Conservation (phyloP, 2,797 vertebrate species). For the Pangasius krempfi region DNA sequence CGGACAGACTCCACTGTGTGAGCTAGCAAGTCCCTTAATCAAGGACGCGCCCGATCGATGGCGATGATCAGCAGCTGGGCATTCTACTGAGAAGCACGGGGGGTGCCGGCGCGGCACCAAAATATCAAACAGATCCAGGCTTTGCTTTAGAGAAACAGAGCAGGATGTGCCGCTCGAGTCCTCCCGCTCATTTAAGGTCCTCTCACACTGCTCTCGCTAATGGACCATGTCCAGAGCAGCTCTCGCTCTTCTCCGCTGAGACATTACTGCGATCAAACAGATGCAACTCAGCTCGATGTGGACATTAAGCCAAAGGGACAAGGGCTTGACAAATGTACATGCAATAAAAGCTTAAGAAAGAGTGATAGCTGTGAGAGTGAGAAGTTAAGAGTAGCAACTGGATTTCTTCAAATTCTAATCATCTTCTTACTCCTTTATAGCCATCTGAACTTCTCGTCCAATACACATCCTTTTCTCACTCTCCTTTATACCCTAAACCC, state of each 20-base stretch:
- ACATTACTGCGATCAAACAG: constrained; percentile 41
- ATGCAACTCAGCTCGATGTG: constrained; percentile 24
- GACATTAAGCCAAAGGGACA: constrained; percentile 40
- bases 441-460: not conserved
- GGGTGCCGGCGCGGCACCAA: constrained; percentile 57
- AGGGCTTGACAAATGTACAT: constrained; percentile 13
- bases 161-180: constrained; percentile 63
- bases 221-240: constrained; percentile 43
- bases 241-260: constrained; percentile 35
- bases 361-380: not conserved
- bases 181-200: constrained; percentile 56
- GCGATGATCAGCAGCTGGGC: constrained; percentile 75
- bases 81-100: constrained; percentile 63
- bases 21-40: constrained; percentile 70
- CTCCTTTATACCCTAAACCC: not conserved
- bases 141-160: constrained; percentile 62
- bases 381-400: not conserved
- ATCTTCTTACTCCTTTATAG: not conserved
- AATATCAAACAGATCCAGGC: constrained; percentile 74
- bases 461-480: not conserved
- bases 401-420: not conserved
- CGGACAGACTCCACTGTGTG: constrained; percentile 68
- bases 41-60: constrained; percentile 73
- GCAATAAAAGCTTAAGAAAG: not conserved
- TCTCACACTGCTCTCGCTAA: constrained; percentile 44